Evolutionary conservation across 2,888 invertebrate species (phyloP).

Genomic region (Leptarthrus brevirostris): DNA sequence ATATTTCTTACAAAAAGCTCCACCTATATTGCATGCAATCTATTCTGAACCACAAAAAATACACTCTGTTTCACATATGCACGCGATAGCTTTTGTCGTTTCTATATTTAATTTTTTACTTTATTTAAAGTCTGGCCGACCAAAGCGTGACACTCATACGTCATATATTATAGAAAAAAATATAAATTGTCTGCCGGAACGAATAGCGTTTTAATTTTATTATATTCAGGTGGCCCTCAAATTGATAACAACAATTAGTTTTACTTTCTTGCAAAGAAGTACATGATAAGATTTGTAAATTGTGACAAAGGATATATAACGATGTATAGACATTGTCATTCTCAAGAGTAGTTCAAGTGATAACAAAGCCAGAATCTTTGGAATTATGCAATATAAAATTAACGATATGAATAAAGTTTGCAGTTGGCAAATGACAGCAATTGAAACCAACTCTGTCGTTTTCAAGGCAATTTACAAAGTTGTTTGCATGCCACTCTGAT

Average conservation of each 20-base stretch:
- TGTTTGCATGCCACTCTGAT: no score
- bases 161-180: background rate
- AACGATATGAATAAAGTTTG: background rate
- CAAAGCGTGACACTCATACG: background rate
- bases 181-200: background rate
- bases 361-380: background rate
- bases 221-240: no score
- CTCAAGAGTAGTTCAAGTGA: background rate
- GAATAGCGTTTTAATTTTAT: background rate
- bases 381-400: background rate
- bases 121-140: background rate
- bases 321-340: no score
- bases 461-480: background rate
- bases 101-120: background rate
- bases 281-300: no score
- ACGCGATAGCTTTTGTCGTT: background rate
- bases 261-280: no score
- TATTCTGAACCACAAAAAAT: background rate
- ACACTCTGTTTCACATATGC: background rate
- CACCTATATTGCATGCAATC: no score
- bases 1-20: no score
- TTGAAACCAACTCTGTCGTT: background rate
- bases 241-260: no score
- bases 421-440: background rate
- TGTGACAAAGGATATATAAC: no score